phyloP scores from a whole-genome alignment of 2,113 vertebrate species.

The Spea bombifrons region DNA sequence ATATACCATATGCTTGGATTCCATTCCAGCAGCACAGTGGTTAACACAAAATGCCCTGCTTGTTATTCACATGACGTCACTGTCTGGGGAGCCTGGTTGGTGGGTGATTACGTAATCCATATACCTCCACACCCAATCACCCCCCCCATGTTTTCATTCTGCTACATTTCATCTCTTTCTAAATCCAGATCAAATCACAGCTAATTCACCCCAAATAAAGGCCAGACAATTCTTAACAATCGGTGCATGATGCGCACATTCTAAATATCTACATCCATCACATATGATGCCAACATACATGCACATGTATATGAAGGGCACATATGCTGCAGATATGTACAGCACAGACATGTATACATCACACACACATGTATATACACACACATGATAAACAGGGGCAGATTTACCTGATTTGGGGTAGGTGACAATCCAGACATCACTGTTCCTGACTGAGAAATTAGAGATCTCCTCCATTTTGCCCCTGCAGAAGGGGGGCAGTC shows the following conservation, averaged over 20 bases:
- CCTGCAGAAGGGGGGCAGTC: slow-evolving; percentile 94
- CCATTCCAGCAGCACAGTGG: not conserved
- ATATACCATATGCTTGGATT: too few species aligned
- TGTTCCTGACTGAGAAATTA: slow-evolving; percentile 87
- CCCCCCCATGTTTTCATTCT: too few species aligned
- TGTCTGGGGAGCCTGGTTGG: slow-evolving; percentile 4
- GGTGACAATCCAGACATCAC: slow-evolving; percentile 96
- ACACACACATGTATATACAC: too few species aligned
- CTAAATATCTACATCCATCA: too few species aligned
- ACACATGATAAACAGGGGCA: not conserved
- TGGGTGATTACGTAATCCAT: not conserved
- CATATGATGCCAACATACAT: too few species aligned
- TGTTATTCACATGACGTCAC: not conserved
- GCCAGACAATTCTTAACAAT: too few species aligned
- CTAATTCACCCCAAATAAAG: not conserved
- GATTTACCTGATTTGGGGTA: slow-evolving; percentile 92
- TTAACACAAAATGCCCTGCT: not conserved
- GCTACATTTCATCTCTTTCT: not conserved
- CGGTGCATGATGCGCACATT: too few species aligned
- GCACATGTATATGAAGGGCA: too few species aligned
- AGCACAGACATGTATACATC: too few species aligned
- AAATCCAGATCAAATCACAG: not conserved
- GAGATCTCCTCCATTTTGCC: slow-evolving; percentile 95
- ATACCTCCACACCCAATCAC: not conserved
- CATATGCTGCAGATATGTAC: too few species aligned